These are phyloP conservation scores for Meiosimyza decipiens DNA, from an alignment of 2,888 invertebrate species.

Conservation along the genomic window DNA sequence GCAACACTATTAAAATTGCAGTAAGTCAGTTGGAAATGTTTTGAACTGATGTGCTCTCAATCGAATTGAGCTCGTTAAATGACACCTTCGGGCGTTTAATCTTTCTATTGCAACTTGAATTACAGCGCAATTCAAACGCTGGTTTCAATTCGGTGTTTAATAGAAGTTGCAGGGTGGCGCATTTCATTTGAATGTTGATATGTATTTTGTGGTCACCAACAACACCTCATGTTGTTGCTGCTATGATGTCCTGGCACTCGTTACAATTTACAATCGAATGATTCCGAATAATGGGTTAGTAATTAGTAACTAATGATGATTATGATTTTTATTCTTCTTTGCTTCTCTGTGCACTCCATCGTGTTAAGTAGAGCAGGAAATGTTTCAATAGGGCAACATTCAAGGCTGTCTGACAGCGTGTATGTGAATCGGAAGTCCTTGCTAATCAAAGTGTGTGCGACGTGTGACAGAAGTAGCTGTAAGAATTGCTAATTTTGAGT, in stretches of 20 bases:
- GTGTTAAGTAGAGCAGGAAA: conserved; percentile 37
- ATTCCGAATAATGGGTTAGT: conserved; percentile 60
- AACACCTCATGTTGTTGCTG: conserved; percentile 44
- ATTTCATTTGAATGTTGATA: conserved; percentile 25
- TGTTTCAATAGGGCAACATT: conserved; percentile 5
- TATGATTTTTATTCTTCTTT: conserved; percentile 16
- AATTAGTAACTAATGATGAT: conserved; percentile 55
- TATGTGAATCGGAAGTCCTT: conserved; percentile 15
- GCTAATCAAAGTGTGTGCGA: conserved; percentile 5
- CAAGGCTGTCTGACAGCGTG: conserved; percentile 1
- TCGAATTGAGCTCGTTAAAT: conserved; percentile 20
- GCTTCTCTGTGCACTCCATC: conserved; percentile 6
- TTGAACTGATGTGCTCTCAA: neutral
- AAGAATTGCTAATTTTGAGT: conserved; percentile 30
- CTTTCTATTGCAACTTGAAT: conserved; percentile 61
- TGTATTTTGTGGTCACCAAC: conserved; percentile 41
- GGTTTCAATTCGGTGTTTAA: neutral
- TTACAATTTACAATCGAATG: conserved; percentile 59
- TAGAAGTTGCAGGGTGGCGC: neutral
- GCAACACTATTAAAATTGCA: neutral
- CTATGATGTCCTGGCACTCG: conserved; percentile 42
- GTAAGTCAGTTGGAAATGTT: conserved; percentile 8
- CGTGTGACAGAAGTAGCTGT: conserved; percentile 31
- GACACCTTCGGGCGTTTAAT: conserved; percentile 60
- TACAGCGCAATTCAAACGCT: conserved; percentile 47